A percentile compares a stretch with the other conserved stretches of the same genome.
phyloP scores from a whole-genome alignment of 2,888 invertebrate genomes.

The Calameuta filiformis region DNA sequence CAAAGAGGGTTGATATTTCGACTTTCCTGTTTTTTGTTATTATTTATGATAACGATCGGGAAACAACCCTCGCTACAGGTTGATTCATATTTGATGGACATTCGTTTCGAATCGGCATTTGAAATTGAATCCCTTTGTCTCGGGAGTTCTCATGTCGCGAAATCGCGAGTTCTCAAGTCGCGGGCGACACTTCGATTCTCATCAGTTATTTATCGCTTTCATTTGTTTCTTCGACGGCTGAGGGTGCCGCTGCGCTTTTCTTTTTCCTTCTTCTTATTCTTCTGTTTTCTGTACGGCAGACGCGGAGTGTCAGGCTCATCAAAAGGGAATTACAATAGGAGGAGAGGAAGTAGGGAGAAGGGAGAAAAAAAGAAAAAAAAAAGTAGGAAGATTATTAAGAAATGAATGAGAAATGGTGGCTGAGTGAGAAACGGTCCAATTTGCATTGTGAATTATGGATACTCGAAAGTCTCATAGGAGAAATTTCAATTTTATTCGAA shows the following conservation, averaged over 20 bases:
- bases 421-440: not conserved
- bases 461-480: slow-evolving; percentile 40
- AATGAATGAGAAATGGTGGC: no score
- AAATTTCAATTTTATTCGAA: slow-evolving; percentile 13
- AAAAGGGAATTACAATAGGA: slow-evolving; percentile 56
- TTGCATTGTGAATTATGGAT: slow-evolving; percentile 59
- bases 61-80: no score
- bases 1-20: no score
- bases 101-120: slow-evolving; percentile 46
- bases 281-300: slow-evolving; percentile 21
- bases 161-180: no score
- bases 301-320: slow-evolving; percentile 44
- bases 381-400: not conserved
- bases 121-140: slow-evolving; percentile 57
- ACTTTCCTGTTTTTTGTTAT: no score
- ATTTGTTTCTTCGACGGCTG: slow-evolving; percentile 39
- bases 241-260: slow-evolving; percentile 16
- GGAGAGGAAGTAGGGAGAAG: slow-evolving; percentile 23
- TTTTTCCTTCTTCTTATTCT: slow-evolving; percentile 28
- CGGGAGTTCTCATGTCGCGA: slow-evolving; percentile 1
- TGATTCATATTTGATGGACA: slow-evolving; percentile 54
- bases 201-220: slow-evolving; percentile 64
- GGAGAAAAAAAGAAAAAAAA: slow-evolving; percentile 8
- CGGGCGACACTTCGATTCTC: slow-evolving; percentile 44
- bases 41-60: no score